Percentiles rank a stretch among this genome's conserved stretches.
Evolutionary conservation across 1,140 invertebrate genomes (phyloP).

Genomic region (Andricus grossulariae): DNA sequence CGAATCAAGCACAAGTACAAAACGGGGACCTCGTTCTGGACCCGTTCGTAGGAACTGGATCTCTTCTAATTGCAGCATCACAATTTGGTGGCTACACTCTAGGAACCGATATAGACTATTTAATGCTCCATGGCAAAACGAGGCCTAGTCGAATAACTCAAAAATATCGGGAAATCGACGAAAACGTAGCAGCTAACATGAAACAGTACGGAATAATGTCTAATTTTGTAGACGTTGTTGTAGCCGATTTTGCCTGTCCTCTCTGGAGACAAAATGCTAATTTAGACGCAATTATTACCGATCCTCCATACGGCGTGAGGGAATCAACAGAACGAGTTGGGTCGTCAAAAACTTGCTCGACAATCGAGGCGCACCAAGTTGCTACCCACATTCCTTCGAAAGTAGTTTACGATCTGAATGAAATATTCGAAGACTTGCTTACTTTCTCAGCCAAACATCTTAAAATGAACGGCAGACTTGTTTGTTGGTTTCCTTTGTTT

Average conservation of each 20-base stretch:
- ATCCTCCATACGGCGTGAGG: conserved; percentile 97
- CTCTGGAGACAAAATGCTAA: conserved; percentile 83
- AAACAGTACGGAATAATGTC: conserved; percentile 87
- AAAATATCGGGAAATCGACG: conserved; percentile 87
- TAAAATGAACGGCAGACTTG: conserved; percentile 84
- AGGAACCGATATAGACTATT: conserved; percentile 95
- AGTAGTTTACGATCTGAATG: conserved; percentile 87
- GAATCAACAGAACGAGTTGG: conserved; percentile 93
- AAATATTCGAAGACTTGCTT: conserved; percentile 90
- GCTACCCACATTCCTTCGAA: conserved; percentile 89
- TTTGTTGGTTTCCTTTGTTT: conserved; percentile 94
- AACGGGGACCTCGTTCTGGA: conserved; percentile 88
- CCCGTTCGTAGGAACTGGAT: conserved; percentile 97
- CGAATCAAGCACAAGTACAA: conserved; percentile 90
- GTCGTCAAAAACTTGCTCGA: conserved; percentile 78
- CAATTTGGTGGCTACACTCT: conserved; percentile 93
- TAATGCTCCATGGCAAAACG: conserved; percentile 93
- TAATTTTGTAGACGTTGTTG: conserved; percentile 90
- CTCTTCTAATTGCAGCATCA: conserved; percentile 92
- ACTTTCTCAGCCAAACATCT: conserved; percentile 88
- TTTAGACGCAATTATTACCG: conserved; percentile 94
- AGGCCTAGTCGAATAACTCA: conserved; percentile 86
- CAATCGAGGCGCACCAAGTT: conserved; percentile 80
- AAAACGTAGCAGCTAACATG: conserved; percentile 91
- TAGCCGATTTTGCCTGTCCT: conserved; percentile 91